phyloP scores from a whole-genome alignment of 2,113 vertebrate species.

The Geococcyx californianus region DNA sequence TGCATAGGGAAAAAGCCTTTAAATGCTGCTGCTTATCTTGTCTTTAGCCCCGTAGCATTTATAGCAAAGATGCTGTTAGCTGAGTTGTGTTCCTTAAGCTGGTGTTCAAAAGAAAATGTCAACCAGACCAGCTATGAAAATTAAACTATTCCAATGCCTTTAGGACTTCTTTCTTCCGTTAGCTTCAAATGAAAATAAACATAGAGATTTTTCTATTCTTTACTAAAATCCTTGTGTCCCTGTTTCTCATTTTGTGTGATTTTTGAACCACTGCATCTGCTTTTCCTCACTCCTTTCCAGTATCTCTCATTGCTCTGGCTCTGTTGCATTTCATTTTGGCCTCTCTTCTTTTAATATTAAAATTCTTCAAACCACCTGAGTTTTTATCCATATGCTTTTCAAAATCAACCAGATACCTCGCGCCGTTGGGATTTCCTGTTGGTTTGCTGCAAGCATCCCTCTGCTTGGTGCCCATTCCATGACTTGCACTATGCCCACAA shows the following conservation, averaged over 20 bases:
- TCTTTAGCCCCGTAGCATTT: constrained; percentile 46
- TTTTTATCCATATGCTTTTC: background rate
- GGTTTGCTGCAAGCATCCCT: background rate
- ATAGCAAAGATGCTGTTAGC: constrained; percentile 42
- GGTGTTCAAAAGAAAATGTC: constrained; percentile 61
- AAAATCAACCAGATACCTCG: background rate
- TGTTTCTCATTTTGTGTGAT: background rate
- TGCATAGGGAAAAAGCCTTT: constrained; percentile 30
- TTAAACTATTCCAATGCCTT: constrained; percentile 46
- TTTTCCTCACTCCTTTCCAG: background rate
- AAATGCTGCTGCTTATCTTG: constrained; percentile 51
- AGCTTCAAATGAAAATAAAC: constrained; percentile 35
- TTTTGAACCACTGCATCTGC: background rate
- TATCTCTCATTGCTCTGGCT: background rate
- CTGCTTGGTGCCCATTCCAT: background rate
- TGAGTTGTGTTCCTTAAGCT: constrained; percentile 49
- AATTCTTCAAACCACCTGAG: background rate
- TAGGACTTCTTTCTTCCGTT: constrained; percentile 44
- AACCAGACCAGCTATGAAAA: constrained; percentile 54
- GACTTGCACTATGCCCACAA: background rate
- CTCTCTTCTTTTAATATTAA: background rate
- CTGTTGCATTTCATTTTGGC: background rate
- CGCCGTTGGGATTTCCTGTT: background rate
- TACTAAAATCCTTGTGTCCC: background rate
- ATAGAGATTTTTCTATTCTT: background rate